A percentile compares a stretch with the other conserved stretches of the same genome.
phyloP scores from a whole-genome alignment of 1,140 invertebrate genomes.

The Drosophila ficusphila region DNA sequence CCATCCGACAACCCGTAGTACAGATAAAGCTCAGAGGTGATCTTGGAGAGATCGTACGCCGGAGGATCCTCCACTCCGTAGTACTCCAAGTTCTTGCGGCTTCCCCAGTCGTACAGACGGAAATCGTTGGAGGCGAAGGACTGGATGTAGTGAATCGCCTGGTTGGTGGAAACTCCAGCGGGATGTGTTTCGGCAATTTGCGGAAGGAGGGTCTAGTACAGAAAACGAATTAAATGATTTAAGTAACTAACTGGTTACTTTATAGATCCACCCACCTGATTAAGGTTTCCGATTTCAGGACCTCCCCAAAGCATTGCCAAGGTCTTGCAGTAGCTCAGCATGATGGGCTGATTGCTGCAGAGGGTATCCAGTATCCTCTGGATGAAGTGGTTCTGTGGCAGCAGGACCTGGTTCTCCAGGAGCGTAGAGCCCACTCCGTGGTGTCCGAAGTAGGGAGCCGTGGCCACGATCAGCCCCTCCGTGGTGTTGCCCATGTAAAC shows the following conservation, averaged over 20 bases:
- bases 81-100: constrained; percentile 77
- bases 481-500: constrained; percentile 85
- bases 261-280: constrained; percentile 36
- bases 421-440: constrained; percentile 41
- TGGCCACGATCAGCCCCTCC: constrained; percentile 83
- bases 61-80: constrained; percentile 85
- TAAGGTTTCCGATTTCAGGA: constrained; percentile 52
- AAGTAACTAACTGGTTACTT: no score
- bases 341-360: constrained; percentile 59
- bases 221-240: no score
- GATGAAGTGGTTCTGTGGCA: constrained; percentile 63
- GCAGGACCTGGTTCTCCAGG: constrained; percentile 63
- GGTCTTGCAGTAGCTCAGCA: constrained; percentile 57
- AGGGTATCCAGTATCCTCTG: constrained; percentile 57
- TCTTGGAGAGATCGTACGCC: constrained; percentile 85
- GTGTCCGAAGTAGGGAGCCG: constrained; percentile 38
- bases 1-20: constrained; percentile 88
- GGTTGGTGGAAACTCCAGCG: constrained; percentile 85
- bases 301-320: constrained; percentile 68
- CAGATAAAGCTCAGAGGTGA: constrained; percentile 86
- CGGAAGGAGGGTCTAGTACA: constrained; percentile 69
- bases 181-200: constrained; percentile 72
- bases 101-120: constrained; percentile 85
- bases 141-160: constrained; percentile 85
- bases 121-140: constrained; percentile 73